Percentiles rank a stretch among this genome's conserved stretches.
Evolutionary conservation across 2,113 vertebrate species (phyloP).

Genomic region (Pteruthius melanotis): DNA sequence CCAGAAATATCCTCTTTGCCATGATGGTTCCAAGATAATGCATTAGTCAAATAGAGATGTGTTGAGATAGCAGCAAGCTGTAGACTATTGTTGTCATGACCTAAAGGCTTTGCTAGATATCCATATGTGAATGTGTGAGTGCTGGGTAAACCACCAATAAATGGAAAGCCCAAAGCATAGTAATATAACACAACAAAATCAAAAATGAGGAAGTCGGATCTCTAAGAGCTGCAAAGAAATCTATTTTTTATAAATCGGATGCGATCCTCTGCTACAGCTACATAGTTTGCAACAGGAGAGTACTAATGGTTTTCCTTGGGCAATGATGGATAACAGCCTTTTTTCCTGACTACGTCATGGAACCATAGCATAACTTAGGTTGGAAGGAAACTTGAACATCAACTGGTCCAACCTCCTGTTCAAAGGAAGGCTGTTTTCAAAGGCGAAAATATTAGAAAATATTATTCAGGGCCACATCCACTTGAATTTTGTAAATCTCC

Average conservation of each 20-base stretch:
- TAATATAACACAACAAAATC: background rate
- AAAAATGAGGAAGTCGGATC: background rate
- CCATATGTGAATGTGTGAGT: background rate
- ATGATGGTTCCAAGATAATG: background rate
- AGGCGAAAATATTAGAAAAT: background rate
- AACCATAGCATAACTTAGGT: background rate
- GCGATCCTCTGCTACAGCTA: background rate
- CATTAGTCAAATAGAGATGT: background rate
- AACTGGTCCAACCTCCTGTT: background rate
- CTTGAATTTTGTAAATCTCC: background rate
- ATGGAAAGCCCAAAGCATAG: background rate
- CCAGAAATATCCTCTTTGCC: background rate
- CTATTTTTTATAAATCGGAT: background rate
- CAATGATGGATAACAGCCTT: background rate
- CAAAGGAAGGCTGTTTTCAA: background rate
- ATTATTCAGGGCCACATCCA: background rate
- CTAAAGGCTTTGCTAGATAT: background rate
- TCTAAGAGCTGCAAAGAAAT: background rate
- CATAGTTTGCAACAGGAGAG: background rate
- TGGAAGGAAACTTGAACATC: background rate
- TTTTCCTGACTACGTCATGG: background rate
- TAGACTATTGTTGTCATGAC: background rate
- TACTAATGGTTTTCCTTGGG: background rate
- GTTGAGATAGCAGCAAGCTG: background rate
- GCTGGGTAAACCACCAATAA: background rate